Evolutionary conservation across 2,113 vertebrate species (phyloP), one percentile per base, ranked within the genome.

Genomic region (Leucopsar rothschildi): DNA sequence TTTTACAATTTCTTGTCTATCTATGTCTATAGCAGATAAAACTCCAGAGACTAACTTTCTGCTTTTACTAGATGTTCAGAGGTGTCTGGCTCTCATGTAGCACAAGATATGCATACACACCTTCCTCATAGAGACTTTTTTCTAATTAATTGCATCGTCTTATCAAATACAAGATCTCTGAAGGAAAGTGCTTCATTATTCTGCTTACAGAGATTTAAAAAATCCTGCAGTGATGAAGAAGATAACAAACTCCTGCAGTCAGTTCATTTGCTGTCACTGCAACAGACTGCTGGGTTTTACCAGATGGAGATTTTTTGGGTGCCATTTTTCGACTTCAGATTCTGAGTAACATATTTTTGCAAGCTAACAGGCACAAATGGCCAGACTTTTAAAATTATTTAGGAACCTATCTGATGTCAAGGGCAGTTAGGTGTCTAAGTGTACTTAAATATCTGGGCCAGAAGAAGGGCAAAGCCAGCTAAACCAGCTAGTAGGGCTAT

Each of bases 391-490:
- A 0, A 16, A 92, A 71, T 66, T 64, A 60, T 75, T 92, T 75
- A 53, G 28, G n/a, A 86, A 42, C 15, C 3, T 84, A 42, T 52
- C 73, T 88, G 72, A 72, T 75, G 70, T 79, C 60, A 82, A 79
- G 52, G 18, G 86, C 56, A 95, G 73, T 79, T 79, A 79, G 22
- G 16, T 85, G 25, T 68, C 65, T 76, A 81, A 79, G 40, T n/a
- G 11, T 47, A 64, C 53, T 79, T 68, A 84, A 88, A 50, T 89
- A 91, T 91, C 70, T 84, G 84, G 83, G 73, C 86, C 84, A 82
- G 87, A 90, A 91, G 84, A 94, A 93, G 57, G 66, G 29, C 42
- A 93, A 95, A 95, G 93, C 90, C 93, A 96, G 95, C 78, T 93
- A 85, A 96, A 97, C 89, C 82, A 93, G 94, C 93, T 91, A 44